Base-by-base conservation (phyloP, 2,797 vertebrate species). In the Sebastes minor region DNA sequence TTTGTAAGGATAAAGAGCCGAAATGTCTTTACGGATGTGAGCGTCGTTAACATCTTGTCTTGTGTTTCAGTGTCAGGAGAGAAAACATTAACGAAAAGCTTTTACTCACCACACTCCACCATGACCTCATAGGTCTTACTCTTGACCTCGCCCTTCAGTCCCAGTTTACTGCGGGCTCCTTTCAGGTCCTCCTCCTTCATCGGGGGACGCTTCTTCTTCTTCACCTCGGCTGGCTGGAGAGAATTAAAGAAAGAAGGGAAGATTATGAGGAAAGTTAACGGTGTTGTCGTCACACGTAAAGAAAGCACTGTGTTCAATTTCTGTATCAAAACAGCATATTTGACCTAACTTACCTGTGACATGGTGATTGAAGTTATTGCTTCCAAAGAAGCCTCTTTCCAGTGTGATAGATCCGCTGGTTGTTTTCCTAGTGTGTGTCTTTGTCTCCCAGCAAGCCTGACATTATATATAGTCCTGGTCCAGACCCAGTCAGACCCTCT, bases 91-190 rank as follows among this genome's bases (percentile, higher is more conserved):
- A n/a, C 30, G 18, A 74, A 76, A 70, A 27, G 5, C 18, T 38
- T n/a, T 61, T 59, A 95, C 98, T 97, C 87, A 99, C 98, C 98
- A 76, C 97, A 99, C 80, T 99, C 95, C 71, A 84, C 94, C 97
- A 99, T 98, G 92, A 99, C 98, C 93, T 99, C 97, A 91, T 99
- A 99, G 46, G 98, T 99, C 92, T 99, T 99, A 85, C 98, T 98
- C 94, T 97, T 98, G 85, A 97, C 96, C 73, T 97, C 97, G 67
- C 96, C 97, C 93, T 98, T 98, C 86, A 96, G 94, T 30, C 95
- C 76, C 78, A 99, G 96, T 73, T 97, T 98, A 89, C 94, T 94
- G 87, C 96, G 97, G n/a, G 98, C 98, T 89, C 97, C 98, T 89
- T 98, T 99, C 81, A 99, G 94, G 91, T 99, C 98, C 93, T 99